Base-by-base conservation (phyloP, 2,888 invertebrate species). In the Phasia obesa region DNA sequence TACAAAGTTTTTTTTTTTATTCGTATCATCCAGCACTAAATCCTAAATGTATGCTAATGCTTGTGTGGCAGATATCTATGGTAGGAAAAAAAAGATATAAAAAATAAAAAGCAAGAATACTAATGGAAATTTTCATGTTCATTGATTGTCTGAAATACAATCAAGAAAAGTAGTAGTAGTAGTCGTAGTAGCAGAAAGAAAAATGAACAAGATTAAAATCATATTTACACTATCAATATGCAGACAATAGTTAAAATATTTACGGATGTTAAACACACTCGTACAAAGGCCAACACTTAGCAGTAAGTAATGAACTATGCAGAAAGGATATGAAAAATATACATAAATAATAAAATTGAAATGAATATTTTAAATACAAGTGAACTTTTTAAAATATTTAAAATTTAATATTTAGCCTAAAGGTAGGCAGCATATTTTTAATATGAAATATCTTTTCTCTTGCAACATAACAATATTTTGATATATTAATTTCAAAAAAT, bases 191-290 rank as follows among this genome's bases (percentile, higher is more conserved):
- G 38, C 31, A 70, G 35, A 31, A 75, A 53, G 59, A 65, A 75
- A 79, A 79, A 75, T 71, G 83, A 83, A 75, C 60, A 53, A 75
- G 83, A 83, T 83, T 83, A 83, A 79, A 83, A 83, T 83, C 78
- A 83, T 83, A 79, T 83, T 83, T 79, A 79, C 83, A 83, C 83
- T 83, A 75, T 83, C 74, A 83, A 78, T 75, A 70, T 70, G 55
- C 79, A 79, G 81, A 65, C 70, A 82, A 78, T 78, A 59, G 69
- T 73, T 62, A 69, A 73, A 60, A 75, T 70, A 69, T 57, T 51
- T 60, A 74, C 19, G 59, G 57, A 60, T 42, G 38, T 59, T 47
- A 31, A 25, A 57, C 35, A 31, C 13, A 55, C 27, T 27, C 21
- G 17, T 11, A 65, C 27, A 31, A 1, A 27, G 0, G 67, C 67